phyloP scores from a whole-genome alignment of 2,113 vertebrate species.

The Lamprotornis superbus region DNA sequence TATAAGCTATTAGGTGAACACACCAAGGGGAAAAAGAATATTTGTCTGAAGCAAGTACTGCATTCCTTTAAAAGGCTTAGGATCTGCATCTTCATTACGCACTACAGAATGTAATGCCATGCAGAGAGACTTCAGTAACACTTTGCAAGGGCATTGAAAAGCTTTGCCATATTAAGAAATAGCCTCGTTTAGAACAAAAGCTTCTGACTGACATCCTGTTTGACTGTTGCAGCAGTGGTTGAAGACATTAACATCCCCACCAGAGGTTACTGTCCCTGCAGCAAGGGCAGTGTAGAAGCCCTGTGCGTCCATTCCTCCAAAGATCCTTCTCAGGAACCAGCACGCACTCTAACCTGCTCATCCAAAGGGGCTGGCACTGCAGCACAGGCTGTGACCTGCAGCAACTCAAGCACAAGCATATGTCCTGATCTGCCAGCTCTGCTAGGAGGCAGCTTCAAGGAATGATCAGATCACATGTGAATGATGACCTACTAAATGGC shows the following conservation, averaged over 20 bases:
- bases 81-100: neutral
- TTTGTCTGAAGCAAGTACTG: neutral
- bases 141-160: conserved; percentile 6
- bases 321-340: neutral
- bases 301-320: rapidly evolving
- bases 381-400: neutral
- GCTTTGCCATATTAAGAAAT: neutral
- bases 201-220: neutral
- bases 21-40: neutral
- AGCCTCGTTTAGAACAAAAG: neutral
- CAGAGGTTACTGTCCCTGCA: conserved; percentile 3
- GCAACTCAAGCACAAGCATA: neutral
- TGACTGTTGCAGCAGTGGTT: neutral
- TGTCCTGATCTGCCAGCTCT: neutral
- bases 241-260: neutral
- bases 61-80: neutral
- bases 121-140: neutral
- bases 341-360: neutral
- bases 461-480: neutral
- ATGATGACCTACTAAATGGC: neutral
- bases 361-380: neutral
- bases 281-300: neutral
- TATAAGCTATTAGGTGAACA: neutral
- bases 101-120: neutral
- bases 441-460: neutral